phyloP scores from a whole-genome alignment of 2,113 vertebrate species.

The Riparia riparia region DNA sequence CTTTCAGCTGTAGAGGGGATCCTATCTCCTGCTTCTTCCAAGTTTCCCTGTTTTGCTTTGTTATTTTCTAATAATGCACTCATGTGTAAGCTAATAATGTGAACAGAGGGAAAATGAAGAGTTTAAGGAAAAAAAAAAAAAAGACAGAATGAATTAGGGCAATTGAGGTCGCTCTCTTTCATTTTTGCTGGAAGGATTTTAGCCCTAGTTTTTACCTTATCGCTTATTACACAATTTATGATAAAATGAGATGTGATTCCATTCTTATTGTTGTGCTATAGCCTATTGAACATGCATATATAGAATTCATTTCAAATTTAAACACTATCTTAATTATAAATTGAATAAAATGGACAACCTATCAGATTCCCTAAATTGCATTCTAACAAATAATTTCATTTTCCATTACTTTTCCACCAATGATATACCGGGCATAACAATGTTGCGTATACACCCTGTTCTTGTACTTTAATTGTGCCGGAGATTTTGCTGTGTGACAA shows the following conservation, averaged over 20 bases:
- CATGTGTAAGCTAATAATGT: conserved; percentile 91
- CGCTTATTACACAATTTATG: conserved; percentile 93
- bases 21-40: conserved; percentile 81
- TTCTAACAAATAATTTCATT: conserved; percentile 86
- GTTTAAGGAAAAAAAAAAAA: conserved; percentile 75
- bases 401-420: conserved; percentile 79
- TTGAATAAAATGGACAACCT: conserved; percentile 83
- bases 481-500: conserved; percentile 66
- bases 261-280: conserved; percentile 86
- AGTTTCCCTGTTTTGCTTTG: conserved; percentile 79
- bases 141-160: conserved; percentile 86
- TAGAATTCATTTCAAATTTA: conserved; percentile 88
- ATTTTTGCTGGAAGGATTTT: conserved; percentile 89
- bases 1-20: conserved; percentile 82
- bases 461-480: conserved; percentile 74
- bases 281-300: conserved; percentile 83
- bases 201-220: conserved; percentile 94
- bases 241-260: conserved; percentile 89
- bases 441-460: conserved; percentile 66
- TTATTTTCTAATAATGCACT: conserved; percentile 88
- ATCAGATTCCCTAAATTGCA: conserved; percentile 82
- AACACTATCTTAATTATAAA: conserved; percentile 86
- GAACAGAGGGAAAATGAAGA: conserved; percentile 88
- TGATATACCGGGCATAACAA: conserved; percentile 75
- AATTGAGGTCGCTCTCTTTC: conserved; percentile 92